Evolutionary conservation across 2,797 vertebrate genomes (phyloP), one percentile per base, ranked within the genome.

Genomic region (Cuniculus paca): DNA sequence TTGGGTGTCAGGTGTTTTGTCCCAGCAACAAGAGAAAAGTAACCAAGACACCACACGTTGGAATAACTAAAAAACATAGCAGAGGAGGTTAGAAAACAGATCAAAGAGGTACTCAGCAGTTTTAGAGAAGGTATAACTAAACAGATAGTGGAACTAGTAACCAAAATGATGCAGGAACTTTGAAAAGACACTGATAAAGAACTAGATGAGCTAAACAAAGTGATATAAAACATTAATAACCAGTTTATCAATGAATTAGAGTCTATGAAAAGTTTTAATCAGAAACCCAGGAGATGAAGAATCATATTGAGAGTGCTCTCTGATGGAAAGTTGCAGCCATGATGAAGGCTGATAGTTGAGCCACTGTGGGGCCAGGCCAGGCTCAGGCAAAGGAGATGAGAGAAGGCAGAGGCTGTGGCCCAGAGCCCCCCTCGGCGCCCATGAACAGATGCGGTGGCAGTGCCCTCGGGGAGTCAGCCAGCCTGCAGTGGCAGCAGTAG

Each of bases 271-370:
- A n/a, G 34, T 65, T 65, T 17, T 34, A 65, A 34, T n/a, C 61
- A 34, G 31, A 17, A n/a, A 8, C 34, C 34, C 31, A 65, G 31
- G 31, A n/a, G 61, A 65, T 34, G 34, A 65, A 65, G 34, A 65
- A 65, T 65, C 34, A 17, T 65, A 65, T 2, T 65, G 91, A 97
- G 50, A 98, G 96, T n/a, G 98, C 99, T 98, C 89, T 99, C 99
- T 99, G 99, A 99, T 99, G 99, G 99, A 99, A 99, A 99, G 99
- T 98, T 97, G 98, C 98, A 98, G 98, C 99, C 99, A 99, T 99
- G 99, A 99, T 99, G 99, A 98, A 99, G 99, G 99, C 98, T 97
- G 97, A 96, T 97, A 96, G 96, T 97, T 99, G 99, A 98, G 98
- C 98, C 98, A 98, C 99, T 91, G 97, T 97, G 98, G 98, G 99